phyloP scores from a whole-genome alignment of 2,888 invertebrate genomes.

The Leptinotarsa peninsularis region DNA sequence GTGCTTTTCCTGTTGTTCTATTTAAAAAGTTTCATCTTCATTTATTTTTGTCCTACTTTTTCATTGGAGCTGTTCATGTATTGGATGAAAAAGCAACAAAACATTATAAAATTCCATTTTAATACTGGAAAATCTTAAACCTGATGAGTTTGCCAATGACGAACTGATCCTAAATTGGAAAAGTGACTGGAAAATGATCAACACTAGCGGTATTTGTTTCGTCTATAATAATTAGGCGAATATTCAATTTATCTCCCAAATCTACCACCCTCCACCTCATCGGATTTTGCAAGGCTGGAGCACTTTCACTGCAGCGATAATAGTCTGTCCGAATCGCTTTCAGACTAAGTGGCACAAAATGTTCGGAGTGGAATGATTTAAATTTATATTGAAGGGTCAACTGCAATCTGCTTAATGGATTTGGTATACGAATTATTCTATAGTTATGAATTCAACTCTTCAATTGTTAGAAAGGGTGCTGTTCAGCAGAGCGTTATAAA shows the following conservation, averaged over 20 bases:
- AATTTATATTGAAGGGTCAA: constrained; percentile 31
- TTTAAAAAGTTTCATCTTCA: no score
- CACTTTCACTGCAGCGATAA: constrained; percentile 10
- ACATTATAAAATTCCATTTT: no score
- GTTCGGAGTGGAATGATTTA: constrained; percentile 31
- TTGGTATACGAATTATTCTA: constrained; percentile 42
- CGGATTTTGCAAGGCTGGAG: background rate
- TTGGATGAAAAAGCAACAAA: no score
- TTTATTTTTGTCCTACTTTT: no score
- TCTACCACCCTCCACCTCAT: background rate
- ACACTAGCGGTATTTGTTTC: no score
- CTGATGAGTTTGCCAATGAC: no score
- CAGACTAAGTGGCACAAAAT: constrained; percentile 9
- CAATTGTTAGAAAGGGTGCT: constrained; percentile 45
- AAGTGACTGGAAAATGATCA: no score
- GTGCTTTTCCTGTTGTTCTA: no score
- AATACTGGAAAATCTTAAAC: no score
- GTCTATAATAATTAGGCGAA: no score
- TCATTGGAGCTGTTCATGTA: no score
- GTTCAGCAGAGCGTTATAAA: constrained; percentile 34
- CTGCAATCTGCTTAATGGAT: constrained; percentile 44
- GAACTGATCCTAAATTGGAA: no score
- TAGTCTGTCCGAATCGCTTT: constrained; percentile 5
- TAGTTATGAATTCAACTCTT: constrained; percentile 50
- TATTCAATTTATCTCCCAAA: background rate